Evolutionary conservation across 1,140 invertebrate genomes (phyloP), one percentile per base, ranked within the genome.

Genomic region (Apis cerana): DNA sequence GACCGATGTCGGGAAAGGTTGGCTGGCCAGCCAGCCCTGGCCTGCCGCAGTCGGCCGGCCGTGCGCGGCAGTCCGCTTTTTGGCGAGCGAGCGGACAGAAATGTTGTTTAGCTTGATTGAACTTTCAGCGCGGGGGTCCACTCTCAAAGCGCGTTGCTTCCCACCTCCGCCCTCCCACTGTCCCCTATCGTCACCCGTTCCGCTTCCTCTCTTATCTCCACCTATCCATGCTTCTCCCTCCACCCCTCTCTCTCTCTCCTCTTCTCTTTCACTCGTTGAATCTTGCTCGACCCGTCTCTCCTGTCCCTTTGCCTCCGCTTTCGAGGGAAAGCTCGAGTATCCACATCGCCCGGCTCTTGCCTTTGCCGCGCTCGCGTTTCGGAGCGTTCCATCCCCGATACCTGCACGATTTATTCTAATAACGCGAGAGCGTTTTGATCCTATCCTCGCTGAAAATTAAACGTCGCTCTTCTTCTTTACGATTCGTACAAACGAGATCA

Each of bases 61-160:
- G 88, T 81, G 87, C 83, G 81, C 79, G 85, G 88, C 80, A 87
- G 88, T 89, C 87, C 80, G 85, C 85, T 89, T 90, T 92, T 93
- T 92, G 91, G 91, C 83, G 83, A 90, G 91, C 89, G 89, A 91
- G 85, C 83, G 89, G 82, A 90, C 90, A 91, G 91, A 93, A 92
- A 92, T 91, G 91, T 92, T 92, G 91, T 91, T 92, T 91, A 91
- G 91, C 88, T 93, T 93, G 91, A 92, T 93, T 92, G 92, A 93
- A 92, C 91, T 91, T 87, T 86, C 89, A 85, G 88, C 88, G 85
- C 71, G 83, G 85, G 83, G 80, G 80, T 85, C 83, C 82, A 81
- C 80, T 89, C 86, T 90, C 91, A 90, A 91, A 85, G 89, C 82
- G 76, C 71, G 79, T n/a, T 80, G 71, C 80, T 80, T 70, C 77